A percentile compares a stretch with the other conserved stretches of the same genome.
These are phyloP conservation scores for Melieria picta DNA, from an alignment of 2,888 invertebrate genomes.

Conservation along the genomic window DNA sequence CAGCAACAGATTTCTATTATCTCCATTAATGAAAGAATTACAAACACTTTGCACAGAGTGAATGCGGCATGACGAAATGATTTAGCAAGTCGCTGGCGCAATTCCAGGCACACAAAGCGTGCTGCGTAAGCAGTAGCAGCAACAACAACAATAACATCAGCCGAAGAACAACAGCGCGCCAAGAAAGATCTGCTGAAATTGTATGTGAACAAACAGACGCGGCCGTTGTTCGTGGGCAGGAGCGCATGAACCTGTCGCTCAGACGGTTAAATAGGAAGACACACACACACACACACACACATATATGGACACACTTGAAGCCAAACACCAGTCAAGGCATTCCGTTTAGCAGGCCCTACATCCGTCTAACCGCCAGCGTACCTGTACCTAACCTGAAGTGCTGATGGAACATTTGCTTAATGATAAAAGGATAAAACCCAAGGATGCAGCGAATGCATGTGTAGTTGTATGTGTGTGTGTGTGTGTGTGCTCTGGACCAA, in stretches of 20 bases:
- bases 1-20: constrained; percentile 8
- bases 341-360: too few species aligned
- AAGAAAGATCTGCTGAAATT: background rate
- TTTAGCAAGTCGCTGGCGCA: background rate
- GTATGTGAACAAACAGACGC: background rate
- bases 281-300: too few species aligned
- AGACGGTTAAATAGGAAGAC: background rate
- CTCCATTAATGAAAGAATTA: constrained; percentile 55
- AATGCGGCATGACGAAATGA: background rate
- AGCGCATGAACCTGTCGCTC: constrained; percentile 1
- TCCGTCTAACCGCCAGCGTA: constrained; percentile 16
- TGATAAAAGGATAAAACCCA: constrained; percentile 31
- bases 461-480: background rate
- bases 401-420: constrained; percentile 32
- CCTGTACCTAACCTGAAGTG: constrained; percentile 26
- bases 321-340: too few species aligned
- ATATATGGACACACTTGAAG: too few species aligned
- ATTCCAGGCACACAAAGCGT: too few species aligned
- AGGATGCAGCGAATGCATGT: constrained; percentile 10
- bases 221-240: background rate
- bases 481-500: background rate
- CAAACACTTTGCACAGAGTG: constrained; percentile 51
- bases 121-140: too few species aligned
- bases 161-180: background rate
- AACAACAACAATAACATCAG: too few species aligned